These are phyloP conservation scores for Papilio helenus DNA, from an alignment of 1,140 invertebrate species.

Conservation along the genomic window DNA sequence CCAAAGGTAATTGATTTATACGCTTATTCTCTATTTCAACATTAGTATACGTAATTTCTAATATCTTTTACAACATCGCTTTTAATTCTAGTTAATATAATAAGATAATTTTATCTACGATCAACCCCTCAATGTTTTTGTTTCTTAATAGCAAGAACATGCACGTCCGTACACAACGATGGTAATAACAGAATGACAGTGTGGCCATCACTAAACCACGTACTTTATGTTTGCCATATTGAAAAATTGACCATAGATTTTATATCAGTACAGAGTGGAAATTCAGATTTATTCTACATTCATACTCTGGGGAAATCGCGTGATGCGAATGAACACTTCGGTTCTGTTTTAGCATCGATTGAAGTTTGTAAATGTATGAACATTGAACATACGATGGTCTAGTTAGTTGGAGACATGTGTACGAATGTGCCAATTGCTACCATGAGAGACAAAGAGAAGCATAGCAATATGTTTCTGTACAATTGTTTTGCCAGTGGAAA, in stretches of 20 bases:
- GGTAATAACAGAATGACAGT: too few species aligned
- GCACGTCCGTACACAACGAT: too few species aligned
- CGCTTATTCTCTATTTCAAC: background rate
- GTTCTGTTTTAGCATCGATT: conserved; percentile 10
- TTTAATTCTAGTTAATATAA: too few species aligned
- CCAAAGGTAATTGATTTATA: conserved; percentile 17
- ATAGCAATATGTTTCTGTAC: too few species aligned
- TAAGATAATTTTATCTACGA: too few species aligned
- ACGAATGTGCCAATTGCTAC: too few species aligned
- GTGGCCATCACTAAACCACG: too few species aligned
- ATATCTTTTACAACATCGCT: background rate
- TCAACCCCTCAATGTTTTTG: too few species aligned
- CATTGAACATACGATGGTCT: background rate
- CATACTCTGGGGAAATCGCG: background rate
- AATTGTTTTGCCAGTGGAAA: too few species aligned
- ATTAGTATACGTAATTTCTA: background rate
- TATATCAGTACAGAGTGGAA: background rate
- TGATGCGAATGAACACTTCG: conserved; percentile 9
- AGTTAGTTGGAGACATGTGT: too few species aligned
- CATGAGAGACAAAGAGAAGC: too few species aligned
- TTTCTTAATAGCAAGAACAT: too few species aligned
- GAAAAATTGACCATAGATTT: background rate
- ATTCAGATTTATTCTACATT: background rate
- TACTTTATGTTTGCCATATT: background rate
- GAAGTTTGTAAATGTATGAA: background rate